Percentiles rank a stretch among this genome's conserved stretches.
Evolutionary conservation across 1,140 invertebrate genomes (phyloP).

Genomic region (Caerostris darwini): DNA sequence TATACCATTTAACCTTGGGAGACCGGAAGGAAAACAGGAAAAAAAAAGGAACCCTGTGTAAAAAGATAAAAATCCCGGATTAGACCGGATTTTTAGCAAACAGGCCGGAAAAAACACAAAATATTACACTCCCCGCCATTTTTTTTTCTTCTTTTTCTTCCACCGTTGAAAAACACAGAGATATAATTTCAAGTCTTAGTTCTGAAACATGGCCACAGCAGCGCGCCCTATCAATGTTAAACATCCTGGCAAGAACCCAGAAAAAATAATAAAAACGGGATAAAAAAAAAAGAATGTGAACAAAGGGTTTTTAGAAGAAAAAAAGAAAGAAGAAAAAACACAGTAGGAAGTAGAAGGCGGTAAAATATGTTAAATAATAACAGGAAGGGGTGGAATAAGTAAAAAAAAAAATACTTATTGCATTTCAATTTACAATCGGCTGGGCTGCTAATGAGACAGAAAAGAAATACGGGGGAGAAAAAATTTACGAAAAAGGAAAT

Average conservation of each 20-base stretch:
- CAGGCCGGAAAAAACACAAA: no score
- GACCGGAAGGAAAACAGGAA: no score
- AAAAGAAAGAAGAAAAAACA: not conserved
- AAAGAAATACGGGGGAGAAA: slow-evolving; percentile 12
- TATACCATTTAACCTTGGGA: no score
- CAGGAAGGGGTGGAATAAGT: not conserved
- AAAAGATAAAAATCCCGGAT: no score
- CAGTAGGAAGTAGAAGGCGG: slow-evolving; percentile 10
- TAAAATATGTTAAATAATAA: slow-evolving; percentile 25
- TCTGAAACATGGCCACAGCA: slow-evolving; percentile 35
- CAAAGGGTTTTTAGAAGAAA: not conserved
- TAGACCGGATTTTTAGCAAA: no score
- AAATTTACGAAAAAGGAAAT: slow-evolving; percentile 17
- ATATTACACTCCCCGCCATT: not conserved
- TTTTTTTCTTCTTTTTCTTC: not conserved
- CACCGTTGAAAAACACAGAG: not conserved
- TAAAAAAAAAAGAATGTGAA: not conserved
- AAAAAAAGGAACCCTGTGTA: no score
- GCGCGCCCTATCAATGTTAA: slow-evolving; percentile 50
- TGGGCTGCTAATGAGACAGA: slow-evolving; percentile 54
- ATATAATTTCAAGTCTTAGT: slow-evolving; percentile 63
- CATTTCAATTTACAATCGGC: slow-evolving; percentile 60
- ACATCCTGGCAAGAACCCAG: slow-evolving; percentile 58
- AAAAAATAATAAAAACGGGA: not conserved
- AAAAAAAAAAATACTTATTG: slow-evolving; percentile 57